These are phyloP conservation scores for Takifugu flavidus DNA, from an alignment of 2,113 vertebrate genomes.

Conservation along the genomic window DNA sequence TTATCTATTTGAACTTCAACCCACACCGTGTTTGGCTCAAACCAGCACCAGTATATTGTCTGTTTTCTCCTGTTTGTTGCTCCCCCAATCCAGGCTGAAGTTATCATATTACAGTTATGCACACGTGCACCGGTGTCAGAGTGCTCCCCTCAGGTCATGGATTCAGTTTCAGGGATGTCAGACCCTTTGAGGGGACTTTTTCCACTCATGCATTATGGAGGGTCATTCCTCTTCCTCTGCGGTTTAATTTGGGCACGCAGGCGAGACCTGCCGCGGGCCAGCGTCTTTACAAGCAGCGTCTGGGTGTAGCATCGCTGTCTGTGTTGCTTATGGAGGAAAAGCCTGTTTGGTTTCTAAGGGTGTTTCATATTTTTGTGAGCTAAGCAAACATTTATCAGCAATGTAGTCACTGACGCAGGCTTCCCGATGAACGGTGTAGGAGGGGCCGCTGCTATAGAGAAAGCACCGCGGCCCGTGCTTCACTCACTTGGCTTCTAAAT, in stretches of 20 bases:
- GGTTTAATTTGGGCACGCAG: slow-evolving; percentile 21
- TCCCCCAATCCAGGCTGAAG: slow-evolving; percentile 2
- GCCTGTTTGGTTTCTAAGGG: slow-evolving; percentile 39
- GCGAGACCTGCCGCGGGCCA: background rate
- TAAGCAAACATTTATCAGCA: slow-evolving; percentile 42
- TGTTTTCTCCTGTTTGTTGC: slow-evolving; percentile 1
- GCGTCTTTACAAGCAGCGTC: slow-evolving; percentile 5
- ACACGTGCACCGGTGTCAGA: slow-evolving; percentile 4
- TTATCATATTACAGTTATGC: slow-evolving; percentile 44
- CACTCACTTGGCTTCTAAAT: no score
- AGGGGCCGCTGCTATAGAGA: slow-evolving; percentile 42
- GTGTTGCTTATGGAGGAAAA: slow-evolving; percentile 29
- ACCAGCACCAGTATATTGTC: background rate
- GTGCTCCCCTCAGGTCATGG: slow-evolving; percentile 20
- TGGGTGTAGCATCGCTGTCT: slow-evolving; percentile 2
- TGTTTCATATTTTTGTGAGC: slow-evolving; percentile 46
- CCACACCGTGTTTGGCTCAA: background rate
- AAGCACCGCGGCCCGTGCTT: background rate
- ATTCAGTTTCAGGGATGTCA: slow-evolving; percentile 37
- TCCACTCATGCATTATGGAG: slow-evolving; percentile 48
- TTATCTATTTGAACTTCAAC: background rate
- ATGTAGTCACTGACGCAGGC: slow-evolving; percentile 37
- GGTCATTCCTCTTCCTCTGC: slow-evolving; percentile 21
- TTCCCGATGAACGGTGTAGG: slow-evolving; percentile 54
- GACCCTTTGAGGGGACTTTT: slow-evolving; percentile 36